Conservation (phyloP, 2,888 invertebrate species). For the Apamea epomidion region DNA sequence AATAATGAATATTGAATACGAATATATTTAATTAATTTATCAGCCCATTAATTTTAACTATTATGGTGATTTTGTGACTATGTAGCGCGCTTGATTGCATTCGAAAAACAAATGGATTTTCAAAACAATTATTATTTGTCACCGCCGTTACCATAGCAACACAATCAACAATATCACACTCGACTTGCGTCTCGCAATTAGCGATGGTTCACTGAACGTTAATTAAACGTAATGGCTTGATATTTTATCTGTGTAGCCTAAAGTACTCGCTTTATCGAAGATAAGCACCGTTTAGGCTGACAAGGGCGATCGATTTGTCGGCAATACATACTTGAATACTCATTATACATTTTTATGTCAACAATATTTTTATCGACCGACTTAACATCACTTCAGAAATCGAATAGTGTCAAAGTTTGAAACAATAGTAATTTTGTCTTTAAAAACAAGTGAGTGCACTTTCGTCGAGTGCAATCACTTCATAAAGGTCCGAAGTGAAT, state of each 20-base stretch:
- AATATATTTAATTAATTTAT: not conserved
- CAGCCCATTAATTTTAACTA: not conserved
- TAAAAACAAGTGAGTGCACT: not conserved
- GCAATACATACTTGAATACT: constrained; percentile 25
- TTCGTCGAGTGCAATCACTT: not conserved
- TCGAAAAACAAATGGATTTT: constrained; percentile 34
- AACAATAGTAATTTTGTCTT: not conserved
- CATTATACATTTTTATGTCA: constrained; percentile 15
- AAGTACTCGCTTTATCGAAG: constrained; percentile 81
- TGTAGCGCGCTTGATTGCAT: not conserved
- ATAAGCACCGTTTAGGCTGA: constrained; percentile 76
- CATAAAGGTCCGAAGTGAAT: not conserved
- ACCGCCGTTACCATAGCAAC: constrained; percentile 42
- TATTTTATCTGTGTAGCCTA: constrained; percentile 80
- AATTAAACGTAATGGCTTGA: constrained; percentile 82
- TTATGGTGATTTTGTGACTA: not conserved
- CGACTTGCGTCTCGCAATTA: constrained; percentile 73
- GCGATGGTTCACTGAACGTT: constrained; percentile 77
- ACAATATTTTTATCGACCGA: constrained; percentile 1
- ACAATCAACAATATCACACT: constrained; percentile 56
- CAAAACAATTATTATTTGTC: constrained; percentile 35
- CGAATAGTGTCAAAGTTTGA: not conserved
- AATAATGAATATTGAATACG: not conserved
- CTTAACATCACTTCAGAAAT: constrained; percentile 20
- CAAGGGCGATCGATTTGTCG: constrained; percentile 71